These are phyloP conservation scores for Avahi laniger DNA, from an alignment of 2,797 vertebrate species.

Conservation along the genomic window DNA sequence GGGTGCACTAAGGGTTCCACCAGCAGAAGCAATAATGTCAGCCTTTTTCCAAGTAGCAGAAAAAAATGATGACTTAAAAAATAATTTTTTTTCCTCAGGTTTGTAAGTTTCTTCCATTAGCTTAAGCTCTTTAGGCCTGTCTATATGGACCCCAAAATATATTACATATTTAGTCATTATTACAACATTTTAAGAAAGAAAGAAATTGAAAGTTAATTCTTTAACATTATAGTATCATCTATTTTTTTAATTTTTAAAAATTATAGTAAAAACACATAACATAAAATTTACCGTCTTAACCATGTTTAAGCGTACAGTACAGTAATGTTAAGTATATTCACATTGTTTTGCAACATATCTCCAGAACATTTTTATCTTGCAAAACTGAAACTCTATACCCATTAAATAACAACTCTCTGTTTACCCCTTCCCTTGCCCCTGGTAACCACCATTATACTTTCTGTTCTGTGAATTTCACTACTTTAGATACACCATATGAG, in stretches of 20 bases:
- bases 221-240: neutral
- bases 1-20: fast-evolving
- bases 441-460: neutral
- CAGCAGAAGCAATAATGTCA: neutral
- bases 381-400: neutral
- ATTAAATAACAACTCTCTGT: neutral
- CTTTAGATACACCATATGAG: neutral
- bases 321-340: neutral
- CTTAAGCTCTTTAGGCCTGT: neutral
- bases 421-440: neutral
- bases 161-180: neutral
- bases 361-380: neutral
- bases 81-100: neutral
- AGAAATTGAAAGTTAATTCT: neutral
- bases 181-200: constrained; percentile 15
- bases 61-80: neutral
- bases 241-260: neutral
- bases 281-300: neutral
- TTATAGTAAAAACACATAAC: neutral
- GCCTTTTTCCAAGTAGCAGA: neutral
- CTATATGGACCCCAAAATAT: neutral
- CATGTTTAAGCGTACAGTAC: neutral
- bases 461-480: neutral
- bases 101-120: neutral
- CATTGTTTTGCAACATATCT: neutral